These are phyloP conservation scores for Diadromus collaris DNA, from an alignment of 2,888 invertebrate species.

Conservation along the genomic window DNA sequence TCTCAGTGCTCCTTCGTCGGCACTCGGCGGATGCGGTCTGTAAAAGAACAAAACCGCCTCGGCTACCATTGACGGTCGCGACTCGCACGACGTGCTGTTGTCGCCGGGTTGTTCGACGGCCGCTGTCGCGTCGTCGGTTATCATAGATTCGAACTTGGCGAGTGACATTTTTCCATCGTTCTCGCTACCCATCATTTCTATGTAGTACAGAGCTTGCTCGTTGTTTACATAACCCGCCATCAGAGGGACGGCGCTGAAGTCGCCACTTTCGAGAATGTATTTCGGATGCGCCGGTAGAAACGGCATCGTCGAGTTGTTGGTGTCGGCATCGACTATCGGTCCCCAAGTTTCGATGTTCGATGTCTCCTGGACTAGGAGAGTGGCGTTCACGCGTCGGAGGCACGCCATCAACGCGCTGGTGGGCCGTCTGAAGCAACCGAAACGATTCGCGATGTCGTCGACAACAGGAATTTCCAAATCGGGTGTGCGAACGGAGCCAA, in stretches of 20 bases:
- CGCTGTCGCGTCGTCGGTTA: slow-evolving; percentile 81
- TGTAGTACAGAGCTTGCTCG: slow-evolving; percentile 87
- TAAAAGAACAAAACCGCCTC: slow-evolving; percentile 91
- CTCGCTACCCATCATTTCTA: slow-evolving; percentile 82
- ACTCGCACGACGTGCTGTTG: slow-evolving; percentile 77
- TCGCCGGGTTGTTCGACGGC: slow-evolving; percentile 68
- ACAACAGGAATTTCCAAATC: slow-evolving; percentile 84
- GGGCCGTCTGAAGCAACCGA: slow-evolving; percentile 86
- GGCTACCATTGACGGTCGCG: slow-evolving; percentile 78
- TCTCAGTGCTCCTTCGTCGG: slow-evolving; percentile 83
- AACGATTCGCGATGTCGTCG: slow-evolving; percentile 85
- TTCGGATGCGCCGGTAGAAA: slow-evolving; percentile 87
- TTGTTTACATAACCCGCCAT: slow-evolving; percentile 91
- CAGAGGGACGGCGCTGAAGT: slow-evolving; percentile 86
- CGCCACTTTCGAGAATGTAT: slow-evolving; percentile 83
- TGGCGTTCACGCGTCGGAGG: slow-evolving; percentile 84
- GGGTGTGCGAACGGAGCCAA: slow-evolving; percentile 85
- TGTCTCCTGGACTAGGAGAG: slow-evolving; percentile 83
- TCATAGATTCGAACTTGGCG: slow-evolving; percentile 83
- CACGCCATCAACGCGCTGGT: slow-evolving; percentile 86
- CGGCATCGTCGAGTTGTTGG: slow-evolving; percentile 84
- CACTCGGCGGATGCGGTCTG: slow-evolving; percentile 85
- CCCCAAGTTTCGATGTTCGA: slow-evolving; percentile 86
- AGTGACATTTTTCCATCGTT: slow-evolving; percentile 84
- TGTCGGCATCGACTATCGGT: slow-evolving; percentile 88